Base-by-base conservation (phyloP, 1,140 invertebrate species). In the Theocolax elegans region DNA sequence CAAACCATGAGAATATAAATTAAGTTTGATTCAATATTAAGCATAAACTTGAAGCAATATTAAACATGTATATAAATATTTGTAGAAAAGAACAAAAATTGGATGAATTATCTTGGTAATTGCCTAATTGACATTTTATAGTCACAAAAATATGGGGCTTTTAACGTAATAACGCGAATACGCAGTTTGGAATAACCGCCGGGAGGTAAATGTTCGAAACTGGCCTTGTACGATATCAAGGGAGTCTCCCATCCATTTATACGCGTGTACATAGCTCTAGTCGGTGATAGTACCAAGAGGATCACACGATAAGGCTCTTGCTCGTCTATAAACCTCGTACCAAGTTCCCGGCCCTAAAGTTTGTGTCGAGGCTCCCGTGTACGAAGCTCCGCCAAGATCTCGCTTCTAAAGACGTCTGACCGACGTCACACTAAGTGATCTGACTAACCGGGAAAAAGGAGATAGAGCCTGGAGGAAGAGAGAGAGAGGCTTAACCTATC, bases 391-490 rank as follows among this genome's bases (percentile, higher is more conserved):
- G 63, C 38, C 31, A 17, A 54, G 48, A 54, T 42, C 23, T 54
- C 49, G 48, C 49, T 31, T 29, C n/a, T n/a, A n/a, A n/a, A 15
- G 4, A 31, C 10, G 51, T 56, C 38, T 8, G 51, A 67, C 27
- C 64, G 44, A 59, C 65, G 54, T 49, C 29, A 48, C 53, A 15
- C 54, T 67, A 67, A 67, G 44, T 59, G 65, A 59, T 59, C 54
- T 29, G 13, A 53, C 21, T 68, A 48, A 49, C 65, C 2, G 13
- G 29, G 17, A 54, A 65, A 65, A 42, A 54, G 38, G 29, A 63
- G 31, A 51, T 35, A 35, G 31, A 40, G 38, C 35, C 1, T 35
- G 4, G 25, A 44, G 56, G 13, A n/a, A n/a, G 21, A 35, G 29
- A 3, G 27, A 1, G 6, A 13, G 12, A 7, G 13, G 19, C 21